Evolutionary conservation across 2,113 vertebrate species (phyloP).

Genomic region (Formicarius rufipectus): DNA sequence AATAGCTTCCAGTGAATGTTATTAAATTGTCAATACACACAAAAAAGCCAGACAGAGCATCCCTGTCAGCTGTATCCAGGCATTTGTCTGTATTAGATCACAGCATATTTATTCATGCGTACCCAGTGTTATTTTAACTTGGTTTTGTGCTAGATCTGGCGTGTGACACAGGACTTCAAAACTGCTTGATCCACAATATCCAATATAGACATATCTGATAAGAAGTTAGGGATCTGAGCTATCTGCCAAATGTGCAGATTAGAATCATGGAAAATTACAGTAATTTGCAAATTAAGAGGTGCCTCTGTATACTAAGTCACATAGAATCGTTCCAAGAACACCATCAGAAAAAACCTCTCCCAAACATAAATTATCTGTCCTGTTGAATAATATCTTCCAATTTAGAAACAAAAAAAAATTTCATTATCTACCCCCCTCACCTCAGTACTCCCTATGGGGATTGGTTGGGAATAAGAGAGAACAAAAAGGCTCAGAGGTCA

Average conservation of each 20-base stretch:
- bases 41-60: not conserved
- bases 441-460: not conserved
- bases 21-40: not conserved
- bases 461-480: not conserved
- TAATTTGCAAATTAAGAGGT: not conserved
- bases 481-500: not conserved
- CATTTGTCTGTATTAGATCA: not conserved
- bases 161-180: not conserved
- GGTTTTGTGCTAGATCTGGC: not conserved
- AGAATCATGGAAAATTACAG: not conserved
- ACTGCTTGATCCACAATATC: not conserved
- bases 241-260: not conserved
- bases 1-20: not conserved
- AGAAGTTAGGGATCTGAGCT: not conserved
- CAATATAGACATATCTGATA: not conserved
- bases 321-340: not conserved
- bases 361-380: not conserved
- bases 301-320: not conserved
- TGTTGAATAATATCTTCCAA: not conserved
- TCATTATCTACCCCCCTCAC: not conserved
- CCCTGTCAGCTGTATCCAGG: not conserved
- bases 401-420: not conserved
- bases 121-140: not conserved
- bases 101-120: not conserved
- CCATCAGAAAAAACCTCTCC: not conserved